Evolutionary conservation across 2,113 vertebrate species (phyloP).

Genomic region (Hystrix cristata): DNA sequence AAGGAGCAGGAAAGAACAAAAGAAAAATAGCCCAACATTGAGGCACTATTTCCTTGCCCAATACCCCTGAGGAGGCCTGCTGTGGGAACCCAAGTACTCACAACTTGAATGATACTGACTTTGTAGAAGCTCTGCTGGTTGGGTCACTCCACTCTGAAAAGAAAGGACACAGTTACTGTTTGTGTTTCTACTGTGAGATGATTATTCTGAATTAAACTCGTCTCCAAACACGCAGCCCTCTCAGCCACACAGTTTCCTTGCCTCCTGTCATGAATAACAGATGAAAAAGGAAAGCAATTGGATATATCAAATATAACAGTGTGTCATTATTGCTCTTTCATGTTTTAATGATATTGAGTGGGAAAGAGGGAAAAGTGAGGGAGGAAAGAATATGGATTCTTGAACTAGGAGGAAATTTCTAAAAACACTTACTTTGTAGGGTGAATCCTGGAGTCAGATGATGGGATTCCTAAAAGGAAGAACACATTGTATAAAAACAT

Average conservation of each 20-base stretch:
- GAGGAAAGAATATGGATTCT: conserved; percentile 59
- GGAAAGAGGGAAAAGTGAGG: not conserved
- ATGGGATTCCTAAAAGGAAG: conserved; percentile 93
- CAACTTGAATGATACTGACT: conserved; percentile 95
- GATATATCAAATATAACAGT: conserved; percentile 66
- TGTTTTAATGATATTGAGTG: conserved; percentile 76
- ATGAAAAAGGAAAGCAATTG: conserved; percentile 74
- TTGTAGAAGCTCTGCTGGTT: conserved; percentile 93
- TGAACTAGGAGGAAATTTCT: conserved; percentile 74
- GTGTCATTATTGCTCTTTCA: conserved; percentile 18
- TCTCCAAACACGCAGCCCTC: conserved; percentile 79
- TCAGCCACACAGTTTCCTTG: conserved; percentile 83
- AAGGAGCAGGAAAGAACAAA: not conserved
- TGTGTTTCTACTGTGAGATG: conserved; percentile 83
- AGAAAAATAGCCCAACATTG: not conserved
- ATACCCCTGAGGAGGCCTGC: conserved; percentile 8
- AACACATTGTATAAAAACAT: conserved; percentile 86
- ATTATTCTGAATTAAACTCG: conserved; percentile 82
- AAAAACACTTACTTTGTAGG: conserved; percentile 94
- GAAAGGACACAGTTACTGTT: conserved; percentile 72
- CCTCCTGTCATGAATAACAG: conserved; percentile 69
- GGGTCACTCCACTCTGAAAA: conserved; percentile 96
- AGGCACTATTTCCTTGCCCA: not conserved
- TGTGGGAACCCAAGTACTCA: conserved; percentile 90
- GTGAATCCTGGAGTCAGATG: conserved; percentile 96